These are phyloP conservation scores for Diorhabda sublineata DNA, from an alignment of 1,140 invertebrate species.

Conservation along the genomic window DNA sequence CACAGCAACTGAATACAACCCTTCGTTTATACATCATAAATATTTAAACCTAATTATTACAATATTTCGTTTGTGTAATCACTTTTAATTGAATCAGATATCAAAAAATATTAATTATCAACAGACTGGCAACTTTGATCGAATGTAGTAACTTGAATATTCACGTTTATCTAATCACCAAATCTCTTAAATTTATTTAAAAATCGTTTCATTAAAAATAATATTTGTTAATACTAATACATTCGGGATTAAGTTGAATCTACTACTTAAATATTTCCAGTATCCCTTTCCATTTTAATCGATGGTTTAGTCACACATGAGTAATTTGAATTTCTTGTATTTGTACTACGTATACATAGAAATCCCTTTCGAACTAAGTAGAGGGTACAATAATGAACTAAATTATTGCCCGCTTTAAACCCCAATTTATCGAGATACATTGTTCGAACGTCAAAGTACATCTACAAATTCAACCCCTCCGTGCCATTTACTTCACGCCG, in stretches of 20 bases:
- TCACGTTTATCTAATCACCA: too few relatives aligned
- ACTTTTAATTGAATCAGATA: too few relatives aligned
- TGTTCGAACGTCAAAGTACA: conserved; percentile 1
- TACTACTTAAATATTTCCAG: background rate
- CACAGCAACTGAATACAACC: too few relatives aligned
- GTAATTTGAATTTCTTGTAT: conserved; percentile 3
- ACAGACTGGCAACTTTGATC: too few relatives aligned
- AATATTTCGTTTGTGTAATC: too few relatives aligned
- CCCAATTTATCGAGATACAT: conserved; percentile 2
- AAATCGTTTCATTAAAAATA: too few relatives aligned
- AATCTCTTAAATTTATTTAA: too few relatives aligned
- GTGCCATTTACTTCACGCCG: background rate
- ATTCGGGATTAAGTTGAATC: background rate
- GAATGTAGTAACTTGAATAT: too few relatives aligned
- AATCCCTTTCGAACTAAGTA: background rate
- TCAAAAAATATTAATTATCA: too few relatives aligned
- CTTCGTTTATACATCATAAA: too few relatives aligned
- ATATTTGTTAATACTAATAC: background rate
- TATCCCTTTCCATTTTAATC: background rate
- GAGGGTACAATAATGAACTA: background rate
- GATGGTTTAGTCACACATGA: background rate
- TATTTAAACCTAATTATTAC: too few relatives aligned
- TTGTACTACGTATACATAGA: background rate
- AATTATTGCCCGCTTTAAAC: background rate
- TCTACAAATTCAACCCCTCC: background rate